Conservation (phyloP, 2,797 vertebrate species). For the Phataginus tetradactyla region DNA sequence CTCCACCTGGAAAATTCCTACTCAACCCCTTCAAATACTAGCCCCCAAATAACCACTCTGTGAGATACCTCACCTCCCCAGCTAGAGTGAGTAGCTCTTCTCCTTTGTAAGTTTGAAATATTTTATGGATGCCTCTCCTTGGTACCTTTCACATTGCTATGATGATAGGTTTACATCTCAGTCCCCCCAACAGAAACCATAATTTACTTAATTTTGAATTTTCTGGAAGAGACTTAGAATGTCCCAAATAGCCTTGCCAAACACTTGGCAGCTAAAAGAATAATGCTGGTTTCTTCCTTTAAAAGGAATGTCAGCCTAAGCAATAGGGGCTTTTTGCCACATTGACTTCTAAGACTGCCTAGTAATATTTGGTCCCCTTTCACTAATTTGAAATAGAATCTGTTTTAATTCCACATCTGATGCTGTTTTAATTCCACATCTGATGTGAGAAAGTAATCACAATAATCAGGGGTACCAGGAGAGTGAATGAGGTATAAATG, state of each 20-base stretch:
- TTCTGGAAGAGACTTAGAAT: neutral
- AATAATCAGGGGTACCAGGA: neutral
- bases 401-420: conserved; percentile 32
- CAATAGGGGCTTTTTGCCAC: neutral
- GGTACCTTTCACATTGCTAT: neutral
- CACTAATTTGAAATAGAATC: conserved; percentile 52
- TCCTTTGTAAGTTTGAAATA: neutral
- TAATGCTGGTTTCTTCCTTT: conserved; percentile 1
- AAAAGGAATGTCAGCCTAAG: conserved; percentile 44
- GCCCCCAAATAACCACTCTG: neutral
- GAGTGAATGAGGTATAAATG: neutral
- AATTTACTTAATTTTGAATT: conserved; percentile 6
- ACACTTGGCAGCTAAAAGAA: conserved; percentile 30
- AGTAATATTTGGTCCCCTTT: conserved; percentile 23
- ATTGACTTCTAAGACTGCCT: neutral
- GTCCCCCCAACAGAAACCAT: neutral
- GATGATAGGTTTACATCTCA: neutral
- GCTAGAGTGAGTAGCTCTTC: neutral
- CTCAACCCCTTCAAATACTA: neutral
- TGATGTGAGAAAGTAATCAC: neutral
- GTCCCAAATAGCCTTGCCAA: neutral
- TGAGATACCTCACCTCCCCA: neutral
- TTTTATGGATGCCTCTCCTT: neutral
- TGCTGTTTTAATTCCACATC: neutral
- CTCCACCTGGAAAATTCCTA: neutral